Percentiles rank a stretch among this genome's conserved stretches.
Evolutionary conservation across 2,888 invertebrate genomes (phyloP).

Genomic region (Euplexia lucipara): DNA sequence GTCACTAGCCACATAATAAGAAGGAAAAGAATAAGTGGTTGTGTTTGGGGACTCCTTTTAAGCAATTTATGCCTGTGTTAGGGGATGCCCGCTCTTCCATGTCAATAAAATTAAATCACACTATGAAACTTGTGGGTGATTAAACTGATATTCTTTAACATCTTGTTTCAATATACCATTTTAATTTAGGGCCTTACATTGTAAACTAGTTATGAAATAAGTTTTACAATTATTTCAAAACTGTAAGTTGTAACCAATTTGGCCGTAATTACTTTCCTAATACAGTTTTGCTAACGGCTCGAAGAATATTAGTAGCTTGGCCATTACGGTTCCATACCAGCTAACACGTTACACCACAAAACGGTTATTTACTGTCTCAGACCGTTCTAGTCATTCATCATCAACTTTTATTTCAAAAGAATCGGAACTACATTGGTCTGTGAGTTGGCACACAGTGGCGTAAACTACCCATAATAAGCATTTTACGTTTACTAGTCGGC

Average conservation of each 20-base stretch:
- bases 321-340: slow-evolving; percentile 4
- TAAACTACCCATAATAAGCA: not conserved
- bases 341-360: slow-evolving; percentile 15
- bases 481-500: not conserved
- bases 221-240: slow-evolving; percentile 3
- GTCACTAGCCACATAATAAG: no score
- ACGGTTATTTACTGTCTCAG: slow-evolving; percentile 17
- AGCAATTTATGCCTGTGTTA: no score
- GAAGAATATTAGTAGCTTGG: slow-evolving; percentile 5
- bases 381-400: slow-evolving; percentile 24
- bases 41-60: no score
- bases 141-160: no score
- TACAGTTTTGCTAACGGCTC: not conserved
- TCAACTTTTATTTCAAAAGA: slow-evolving; percentile 14
- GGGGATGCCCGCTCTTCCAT: no score
- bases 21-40: no score
- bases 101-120: no score
- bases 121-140: no score
- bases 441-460: not conserved
- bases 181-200: no score
- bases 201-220: no score
- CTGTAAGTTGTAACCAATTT: not conserved
- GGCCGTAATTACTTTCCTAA: slow-evolving; percentile 5
- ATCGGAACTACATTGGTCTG: slow-evolving; percentile 12
- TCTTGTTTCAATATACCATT: no score